phyloP scores from a whole-genome alignment of 1,140 invertebrate species.

The Ceratina australensis region DNA sequence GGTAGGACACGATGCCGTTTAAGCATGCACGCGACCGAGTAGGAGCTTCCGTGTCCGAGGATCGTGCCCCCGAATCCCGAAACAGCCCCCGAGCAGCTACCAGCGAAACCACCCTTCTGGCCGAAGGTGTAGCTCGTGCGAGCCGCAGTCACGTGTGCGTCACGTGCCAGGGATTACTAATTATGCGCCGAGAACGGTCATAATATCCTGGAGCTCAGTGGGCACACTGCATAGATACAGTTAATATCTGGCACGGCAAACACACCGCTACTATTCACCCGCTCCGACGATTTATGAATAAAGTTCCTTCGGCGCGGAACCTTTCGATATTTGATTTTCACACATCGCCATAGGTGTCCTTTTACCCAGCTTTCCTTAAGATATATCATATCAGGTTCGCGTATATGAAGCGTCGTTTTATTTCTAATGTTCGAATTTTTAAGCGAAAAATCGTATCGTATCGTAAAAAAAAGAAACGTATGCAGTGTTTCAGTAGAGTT shows the following conservation, averaged over 20 bases:
- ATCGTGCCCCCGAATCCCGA: constrained; percentile 4
- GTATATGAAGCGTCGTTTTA: too few species aligned
- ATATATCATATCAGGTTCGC: too few species aligned
- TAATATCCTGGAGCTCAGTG: constrained; percentile 73
- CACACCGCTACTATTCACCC: constrained; percentile 68
- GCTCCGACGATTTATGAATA: constrained; percentile 65
- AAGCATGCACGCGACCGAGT: constrained; percentile 44
- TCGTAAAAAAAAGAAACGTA: too few species aligned
- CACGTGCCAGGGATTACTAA: constrained; percentile 78
- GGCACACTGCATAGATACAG: constrained; percentile 73
- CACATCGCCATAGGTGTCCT: constrained; percentile 66
- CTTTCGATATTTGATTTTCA: constrained; percentile 76
- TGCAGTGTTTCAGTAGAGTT: too few species aligned
- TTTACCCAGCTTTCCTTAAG: background rate
- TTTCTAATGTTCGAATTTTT: too few species aligned
- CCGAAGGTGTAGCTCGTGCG: constrained; percentile 56
- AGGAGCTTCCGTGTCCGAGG: constrained; percentile 40
- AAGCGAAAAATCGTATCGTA: too few species aligned
- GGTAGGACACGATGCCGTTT: constrained; percentile 41
- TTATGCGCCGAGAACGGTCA: constrained; percentile 76
- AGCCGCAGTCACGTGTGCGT: constrained; percentile 70
- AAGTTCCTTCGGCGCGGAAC: constrained; percentile 62
- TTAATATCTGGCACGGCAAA: constrained; percentile 77
- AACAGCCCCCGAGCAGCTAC: background rate
- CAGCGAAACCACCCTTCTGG: constrained; percentile 47